Conservation (phyloP, 2,113 vertebrate genomes). For the Alouatta palliata region DNA sequence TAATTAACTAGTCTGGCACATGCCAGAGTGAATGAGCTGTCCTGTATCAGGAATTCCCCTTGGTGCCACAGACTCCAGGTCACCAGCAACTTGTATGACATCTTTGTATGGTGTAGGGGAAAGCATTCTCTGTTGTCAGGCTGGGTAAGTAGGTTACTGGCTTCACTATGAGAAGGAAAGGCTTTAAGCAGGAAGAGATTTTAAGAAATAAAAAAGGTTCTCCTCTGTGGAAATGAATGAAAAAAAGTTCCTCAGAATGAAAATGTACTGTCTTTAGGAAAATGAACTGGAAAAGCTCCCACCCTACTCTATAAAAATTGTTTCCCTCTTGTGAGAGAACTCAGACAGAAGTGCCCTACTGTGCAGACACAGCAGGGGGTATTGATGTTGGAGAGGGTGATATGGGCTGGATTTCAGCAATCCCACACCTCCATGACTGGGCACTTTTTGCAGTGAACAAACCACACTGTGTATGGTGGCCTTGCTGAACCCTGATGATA, state of each 20-base stretch:
- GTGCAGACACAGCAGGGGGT: not conserved
- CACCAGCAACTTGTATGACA: not conserved
- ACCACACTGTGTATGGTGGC: not conserved
- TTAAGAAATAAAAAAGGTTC: not conserved
- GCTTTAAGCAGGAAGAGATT: not conserved
- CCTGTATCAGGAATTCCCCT: not conserved
- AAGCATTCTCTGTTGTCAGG: not conserved
- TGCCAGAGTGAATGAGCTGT: not conserved
- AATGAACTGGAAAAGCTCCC: not conserved
- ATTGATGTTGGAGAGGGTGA: not conserved
- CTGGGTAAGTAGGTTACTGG: not conserved
- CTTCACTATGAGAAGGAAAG: not conserved
- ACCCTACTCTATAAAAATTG: not conserved
- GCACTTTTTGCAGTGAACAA: not conserved
- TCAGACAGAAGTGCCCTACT: not conserved
- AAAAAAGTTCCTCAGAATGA: not conserved
- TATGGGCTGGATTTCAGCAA: not conserved
- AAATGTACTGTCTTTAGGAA: not conserved
- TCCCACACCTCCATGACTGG: too few species aligned
- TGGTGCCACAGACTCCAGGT: not conserved
- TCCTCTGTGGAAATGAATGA: not conserved
- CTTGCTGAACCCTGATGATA: not conserved
- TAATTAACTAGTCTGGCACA: not conserved
- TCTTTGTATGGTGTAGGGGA: not conserved
- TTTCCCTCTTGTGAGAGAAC: not conserved